Evolutionary conservation across 1,140 invertebrate genomes (phyloP).

Genomic region (Paralvinella palmiformis): DNA sequence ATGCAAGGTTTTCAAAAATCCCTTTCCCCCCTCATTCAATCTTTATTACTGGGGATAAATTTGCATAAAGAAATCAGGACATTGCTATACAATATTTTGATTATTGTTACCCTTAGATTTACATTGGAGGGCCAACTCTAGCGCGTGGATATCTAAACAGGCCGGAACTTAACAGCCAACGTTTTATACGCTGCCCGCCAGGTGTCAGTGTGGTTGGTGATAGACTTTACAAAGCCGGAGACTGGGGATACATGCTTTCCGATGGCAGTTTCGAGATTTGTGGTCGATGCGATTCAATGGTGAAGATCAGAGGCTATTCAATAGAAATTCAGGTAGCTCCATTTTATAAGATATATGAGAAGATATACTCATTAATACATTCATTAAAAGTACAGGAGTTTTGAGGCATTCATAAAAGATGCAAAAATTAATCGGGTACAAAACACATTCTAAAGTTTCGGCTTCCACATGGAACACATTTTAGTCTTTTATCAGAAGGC

Average conservation of each 20-base stretch:
- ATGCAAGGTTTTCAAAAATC: too few relatives aligned
- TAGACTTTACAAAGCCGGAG: constrained; percentile 52
- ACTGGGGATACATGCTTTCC: constrained; percentile 53
- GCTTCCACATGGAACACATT: too few relatives aligned
- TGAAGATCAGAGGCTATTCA: constrained; percentile 56
- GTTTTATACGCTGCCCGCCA: constrained; percentile 47
- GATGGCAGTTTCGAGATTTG: constrained; percentile 54
- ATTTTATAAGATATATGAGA: too few relatives aligned
- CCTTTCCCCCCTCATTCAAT: too few relatives aligned
- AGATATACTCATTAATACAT: too few relatives aligned
- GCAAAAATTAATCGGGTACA: too few relatives aligned
- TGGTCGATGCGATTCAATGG: constrained; percentile 55
- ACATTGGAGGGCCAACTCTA: constrained; percentile 53
- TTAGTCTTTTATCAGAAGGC: too few relatives aligned
- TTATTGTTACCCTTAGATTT: constrained; percentile 45
- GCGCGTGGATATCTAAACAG: constrained; percentile 54
- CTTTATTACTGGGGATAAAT: too few relatives aligned
- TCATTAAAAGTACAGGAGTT: too few relatives aligned
- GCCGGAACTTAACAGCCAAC: constrained; percentile 50
- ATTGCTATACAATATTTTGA: constrained; percentile 4
- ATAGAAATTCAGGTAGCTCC: constrained; percentile 53
- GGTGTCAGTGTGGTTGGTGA: constrained; percentile 26
- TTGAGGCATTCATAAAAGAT: too few relatives aligned
- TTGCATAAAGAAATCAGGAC: neutral
- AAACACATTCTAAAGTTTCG: too few relatives aligned